Evolutionary conservation across 2,797 vertebrate species (phyloP), one percentile per base, ranked within the genome.

Genomic region (Dicrostonyx torquatus): DNA sequence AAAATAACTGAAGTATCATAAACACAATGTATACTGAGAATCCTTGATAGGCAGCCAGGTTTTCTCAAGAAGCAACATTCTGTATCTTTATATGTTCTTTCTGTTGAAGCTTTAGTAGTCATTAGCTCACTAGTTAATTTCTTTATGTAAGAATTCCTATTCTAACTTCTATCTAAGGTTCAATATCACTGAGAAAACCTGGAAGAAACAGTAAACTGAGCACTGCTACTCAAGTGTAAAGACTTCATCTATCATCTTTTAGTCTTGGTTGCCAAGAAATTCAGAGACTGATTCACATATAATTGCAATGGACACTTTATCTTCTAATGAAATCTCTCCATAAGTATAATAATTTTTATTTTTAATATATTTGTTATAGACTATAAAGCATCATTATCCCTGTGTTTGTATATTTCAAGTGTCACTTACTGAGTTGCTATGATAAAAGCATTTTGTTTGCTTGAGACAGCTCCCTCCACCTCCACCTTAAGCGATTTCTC

Each of bases 241-340:
- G 87, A 79, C 14, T 92, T n/a, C 11, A 70, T 64, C 50, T 31
- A 82, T 73, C 29, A 48, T 50, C 22, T 48, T 70, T 94, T 94
- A 76, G 53, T 95, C 66, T 75, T 29, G 3, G 37, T 55, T 95
- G 53, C 40, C n/a, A 87, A 37, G 26, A 92, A 95, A 95, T 91
- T 83, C 55, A 70, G 93, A 72, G 62, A 84, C 50, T 70, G 53
- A 62, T 89, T 94, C 92, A 91, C 1, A 8, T 55, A 87, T 70
- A 93, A 96, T 62, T 58, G 34, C 20, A 91, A 93, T 53, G 68
- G 72, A 31, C 53, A 72, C 53, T 90, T 73, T 90, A 89, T 76
- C 68, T 94, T 76, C 60, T 94, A 70, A 94, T 83, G 85, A 82
- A 85, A 93, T 58, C 75, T 94, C 31, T 45, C 60, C 60, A 93